Evolutionary conservation across 2,888 invertebrate species (phyloP).

Genomic region (Bembecia ichneumoniformis): DNA sequence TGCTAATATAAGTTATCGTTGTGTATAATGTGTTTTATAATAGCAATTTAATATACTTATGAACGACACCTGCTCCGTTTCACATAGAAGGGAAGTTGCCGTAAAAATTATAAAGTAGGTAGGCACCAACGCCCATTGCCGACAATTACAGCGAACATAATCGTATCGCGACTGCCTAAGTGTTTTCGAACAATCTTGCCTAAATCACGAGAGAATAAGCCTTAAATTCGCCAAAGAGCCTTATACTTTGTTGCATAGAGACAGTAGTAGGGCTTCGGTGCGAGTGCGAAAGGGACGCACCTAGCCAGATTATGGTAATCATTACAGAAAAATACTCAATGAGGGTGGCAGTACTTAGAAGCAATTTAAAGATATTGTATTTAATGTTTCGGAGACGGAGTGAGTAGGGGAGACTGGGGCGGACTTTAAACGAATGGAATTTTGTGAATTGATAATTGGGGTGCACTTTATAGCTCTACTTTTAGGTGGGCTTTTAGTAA

Average conservation of each 20-base stretch:
- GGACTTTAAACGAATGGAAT: conserved; percentile 31
- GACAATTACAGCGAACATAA: conserved; percentile 51
- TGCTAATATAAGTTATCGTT: too few species aligned
- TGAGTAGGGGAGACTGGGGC: conserved; percentile 22
- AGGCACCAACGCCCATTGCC: conserved; percentile 23
- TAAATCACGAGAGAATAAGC: conserved; percentile 51
- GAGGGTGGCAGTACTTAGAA: conserved; percentile 65
- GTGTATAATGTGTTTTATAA: too few species aligned
- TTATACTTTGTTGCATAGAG: conserved; percentile 33
- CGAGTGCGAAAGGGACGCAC: conserved; percentile 31
- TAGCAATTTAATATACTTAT: conserved; percentile 13
- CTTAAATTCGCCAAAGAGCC: conserved; percentile 47
- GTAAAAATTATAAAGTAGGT: conserved; percentile 22
- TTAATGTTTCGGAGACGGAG: conserved; percentile 49
- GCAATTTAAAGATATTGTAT: conserved; percentile 70
- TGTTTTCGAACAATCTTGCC: conserved; percentile 43
- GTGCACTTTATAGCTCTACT: conserved; percentile 41
- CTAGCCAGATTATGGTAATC: conserved; percentile 60
- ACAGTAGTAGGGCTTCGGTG: conserved; percentile 7
- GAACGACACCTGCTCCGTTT: conserved; percentile 18
- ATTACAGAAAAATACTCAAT: conserved; percentile 58
- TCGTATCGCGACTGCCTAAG: conserved; percentile 37
- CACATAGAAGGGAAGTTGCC: conserved; percentile 18
- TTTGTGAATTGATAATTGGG: conserved; percentile 59
- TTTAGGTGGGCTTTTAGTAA: neutral